phyloP scores from a whole-genome alignment of 2,113 vertebrate genomes.

The Copsychus sechellarum region DNA sequence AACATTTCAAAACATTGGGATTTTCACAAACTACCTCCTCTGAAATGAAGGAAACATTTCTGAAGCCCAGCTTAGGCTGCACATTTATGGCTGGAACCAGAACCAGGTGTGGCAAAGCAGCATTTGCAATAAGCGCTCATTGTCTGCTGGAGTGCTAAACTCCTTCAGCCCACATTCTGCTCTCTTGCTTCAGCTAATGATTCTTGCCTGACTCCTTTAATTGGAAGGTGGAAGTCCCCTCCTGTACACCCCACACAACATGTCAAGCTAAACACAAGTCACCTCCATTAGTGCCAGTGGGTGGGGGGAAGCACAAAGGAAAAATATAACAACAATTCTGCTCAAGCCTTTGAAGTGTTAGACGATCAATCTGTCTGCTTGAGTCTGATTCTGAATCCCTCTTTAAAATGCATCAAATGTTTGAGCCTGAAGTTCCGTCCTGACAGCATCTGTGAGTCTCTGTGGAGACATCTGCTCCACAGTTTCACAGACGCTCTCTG shows the following conservation, averaged over 20 bases:
- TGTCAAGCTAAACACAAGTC: conserved; percentile 56
- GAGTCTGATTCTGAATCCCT: conserved; percentile 76
- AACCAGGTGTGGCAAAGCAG: background rate
- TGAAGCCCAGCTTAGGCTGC: background rate
- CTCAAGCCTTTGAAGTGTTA: conserved; percentile 77
- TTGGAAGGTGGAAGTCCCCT: conserved; percentile 31
- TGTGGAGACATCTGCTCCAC: conserved; percentile 77
- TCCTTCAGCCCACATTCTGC: background rate
- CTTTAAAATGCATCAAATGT: conserved; percentile 84
- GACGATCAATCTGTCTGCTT: conserved; percentile 79
- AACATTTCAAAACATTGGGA: background rate
- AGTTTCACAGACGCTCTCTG: conserved; percentile 75
- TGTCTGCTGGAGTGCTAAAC: background rate
- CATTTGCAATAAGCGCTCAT: background rate
- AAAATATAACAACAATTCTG: conserved; percentile 60
- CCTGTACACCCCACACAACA: background rate
- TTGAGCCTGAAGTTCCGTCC: conserved; percentile 77
- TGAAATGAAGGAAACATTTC: background rate
- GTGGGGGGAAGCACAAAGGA: conserved; percentile 58
- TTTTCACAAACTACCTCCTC: conserved; percentile 9
- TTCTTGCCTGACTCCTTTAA: conserved; percentile 33
- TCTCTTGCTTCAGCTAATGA: conserved; percentile 5
- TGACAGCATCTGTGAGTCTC: conserved; percentile 82
- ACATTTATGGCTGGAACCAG: background rate
- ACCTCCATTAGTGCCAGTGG: conserved; percentile 49